A percentile compares a stretch with the other conserved stretches of the same genome.
phyloP scores from a whole-genome alignment of 2,888 invertebrate genomes.

The Eupithecia subfuscata region DNA sequence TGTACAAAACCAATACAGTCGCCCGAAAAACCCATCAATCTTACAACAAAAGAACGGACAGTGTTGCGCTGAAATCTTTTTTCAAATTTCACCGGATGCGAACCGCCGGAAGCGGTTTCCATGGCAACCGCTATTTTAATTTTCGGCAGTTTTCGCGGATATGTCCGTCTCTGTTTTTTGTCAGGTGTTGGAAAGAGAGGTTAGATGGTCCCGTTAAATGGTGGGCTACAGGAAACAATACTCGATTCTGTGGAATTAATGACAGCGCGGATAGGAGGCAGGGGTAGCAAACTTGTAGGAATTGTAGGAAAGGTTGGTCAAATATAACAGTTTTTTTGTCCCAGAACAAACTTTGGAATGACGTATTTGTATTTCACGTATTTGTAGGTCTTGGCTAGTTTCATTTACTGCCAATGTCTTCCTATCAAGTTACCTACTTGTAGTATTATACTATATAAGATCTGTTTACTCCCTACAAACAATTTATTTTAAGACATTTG shows the following conservation, averaged over 20 bases:
- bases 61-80: conserved; percentile 64
- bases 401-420: too few relatives aligned
- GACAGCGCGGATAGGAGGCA: conserved; percentile 66
- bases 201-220: conserved; percentile 63
- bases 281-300: conserved; percentile 49
- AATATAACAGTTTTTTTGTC: not conserved
- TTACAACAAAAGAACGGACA: conserved; percentile 48
- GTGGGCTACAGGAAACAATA: conserved; percentile 79
- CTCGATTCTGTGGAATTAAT: conserved; percentile 81
- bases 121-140: conserved; percentile 49
- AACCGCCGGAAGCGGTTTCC: conserved; percentile 65
- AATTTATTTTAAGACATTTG: too few relatives aligned
- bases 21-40: conserved; percentile 53
- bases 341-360: not conserved
- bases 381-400: too few relatives aligned
- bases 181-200: conserved; percentile 51
- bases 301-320: not conserved
- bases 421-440: too few relatives aligned
- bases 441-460: too few relatives aligned
- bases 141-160: conserved; percentile 30
- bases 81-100: conserved; percentile 74
- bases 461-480: too few relatives aligned
- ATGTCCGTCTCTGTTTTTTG: conserved; percentile 49
- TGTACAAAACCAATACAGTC: conserved; percentile 53
- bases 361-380: too few relatives aligned